Evolutionary conservation across 2,797 vertebrate genomes (phyloP), one percentile per base, ranked within the genome.

Genomic region (Oryzias dopingdopingensis): DNA sequence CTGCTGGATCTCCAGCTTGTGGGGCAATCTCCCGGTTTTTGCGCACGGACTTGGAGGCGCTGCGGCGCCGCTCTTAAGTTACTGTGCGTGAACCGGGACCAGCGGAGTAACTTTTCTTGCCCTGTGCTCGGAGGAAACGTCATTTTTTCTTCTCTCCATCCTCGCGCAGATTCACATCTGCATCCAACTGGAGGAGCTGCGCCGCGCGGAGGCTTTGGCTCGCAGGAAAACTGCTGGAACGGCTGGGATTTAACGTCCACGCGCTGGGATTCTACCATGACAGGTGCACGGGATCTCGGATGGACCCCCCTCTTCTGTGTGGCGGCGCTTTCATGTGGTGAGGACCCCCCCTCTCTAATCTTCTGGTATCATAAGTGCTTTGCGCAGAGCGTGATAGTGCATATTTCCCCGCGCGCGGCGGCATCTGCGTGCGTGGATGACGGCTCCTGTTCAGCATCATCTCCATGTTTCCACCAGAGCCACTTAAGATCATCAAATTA

Each of bases 201-300:
- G 13, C 18, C 68, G 63, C 42, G 69, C 67, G 69, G 64, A 72
- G 75, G 56, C 59, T 77, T 65, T 66, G 54, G 42, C 44, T 72
- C 63, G 37, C 56, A 62, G 16, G 56, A 59, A 20, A 42, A 26
- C 59, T 37, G 59, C 76, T 74, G 84, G 86, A 80, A 26, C 73
- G 55, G 63, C 82, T 79, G 81, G 86, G 84, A 84, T 84, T 81
- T 86, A 86, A 86, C 76, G 44, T 59, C 75, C 74, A 5, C 53
- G 81, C 57, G 46, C 79, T 67, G 76, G 83, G 72, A 82, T 84
- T 83, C 80, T 85, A 91, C 88, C 74, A 92, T 92, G 91, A 86
- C 90, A 78, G 78, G 76, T 78, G 80, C 60, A 75, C 80, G 80
- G 70, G 78, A 76, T 59, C 82, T 85, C 84, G 77, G 85, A 71